phyloP scores from a whole-genome alignment of 2,888 invertebrate genomes.

The Volucella bombylans region DNA sequence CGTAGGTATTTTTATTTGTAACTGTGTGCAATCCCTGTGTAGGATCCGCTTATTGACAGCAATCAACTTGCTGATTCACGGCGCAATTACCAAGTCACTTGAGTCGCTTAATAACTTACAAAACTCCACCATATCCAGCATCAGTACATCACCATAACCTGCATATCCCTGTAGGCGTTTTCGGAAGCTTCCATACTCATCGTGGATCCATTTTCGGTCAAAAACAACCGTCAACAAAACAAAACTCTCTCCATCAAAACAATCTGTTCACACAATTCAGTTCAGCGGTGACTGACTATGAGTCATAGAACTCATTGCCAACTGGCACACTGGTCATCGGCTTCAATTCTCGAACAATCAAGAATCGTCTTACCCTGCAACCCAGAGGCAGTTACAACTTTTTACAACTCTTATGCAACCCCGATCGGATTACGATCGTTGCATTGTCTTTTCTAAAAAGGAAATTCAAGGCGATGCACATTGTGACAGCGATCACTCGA shows the following conservation, averaged over 20 bases:
- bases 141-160: slow-evolving; percentile 17
- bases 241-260: background rate
- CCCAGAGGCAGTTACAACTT: background rate
- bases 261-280: slow-evolving; percentile 33
- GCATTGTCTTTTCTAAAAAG: slow-evolving; percentile 32
- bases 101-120: slow-evolving; percentile 21
- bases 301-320: slow-evolving; percentile 33
- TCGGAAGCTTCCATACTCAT: slow-evolving; percentile 60
- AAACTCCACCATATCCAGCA: slow-evolving; percentile 37
- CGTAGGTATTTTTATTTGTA: slow-evolving; percentile 37
- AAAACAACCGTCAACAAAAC: background rate
- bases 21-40: slow-evolving; percentile 29
- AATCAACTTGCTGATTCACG: slow-evolving; percentile 50
- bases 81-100: slow-evolving; percentile 27
- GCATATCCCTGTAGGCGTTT: slow-evolving; percentile 44
- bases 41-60: slow-evolving; percentile 21
- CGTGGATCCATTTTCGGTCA: slow-evolving; percentile 52
- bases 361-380: slow-evolving; percentile 16
- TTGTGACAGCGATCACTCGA: background rate
- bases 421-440: slow-evolving; percentile 30
- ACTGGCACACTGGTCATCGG: slow-evolving; percentile 17
- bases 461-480: slow-evolving; percentile 55
- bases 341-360: slow-evolving; percentile 56
- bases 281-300: background rate
- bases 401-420: slow-evolving; percentile 44